Conservation (phyloP, 2,888 invertebrate genomes). For the Folsomia manolachei region DNA sequence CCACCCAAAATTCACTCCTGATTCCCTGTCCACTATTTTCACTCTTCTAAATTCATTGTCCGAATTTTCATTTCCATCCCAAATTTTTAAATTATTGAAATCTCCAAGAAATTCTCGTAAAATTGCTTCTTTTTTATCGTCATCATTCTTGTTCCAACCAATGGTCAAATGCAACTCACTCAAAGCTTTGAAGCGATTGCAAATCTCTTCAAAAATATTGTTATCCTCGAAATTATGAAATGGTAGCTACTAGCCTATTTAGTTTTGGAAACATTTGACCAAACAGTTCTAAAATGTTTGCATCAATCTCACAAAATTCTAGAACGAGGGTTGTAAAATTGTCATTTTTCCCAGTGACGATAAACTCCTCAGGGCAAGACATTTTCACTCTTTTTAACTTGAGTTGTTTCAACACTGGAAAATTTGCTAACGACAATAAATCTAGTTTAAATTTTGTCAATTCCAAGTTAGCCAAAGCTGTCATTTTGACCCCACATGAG, state of each 20-base stretch:
- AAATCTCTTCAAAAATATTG: not conserved
- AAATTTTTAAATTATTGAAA: too few relatives aligned
- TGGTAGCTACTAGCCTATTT: not conserved
- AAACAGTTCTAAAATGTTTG: not conserved
- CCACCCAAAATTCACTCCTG: not conserved
- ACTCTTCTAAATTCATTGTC: not conserved
- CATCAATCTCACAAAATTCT: not conserved
- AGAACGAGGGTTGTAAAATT: too few relatives aligned
- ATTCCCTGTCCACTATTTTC: not conserved
- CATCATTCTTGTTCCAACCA: not conserved
- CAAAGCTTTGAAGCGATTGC: not conserved
- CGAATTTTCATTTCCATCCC: not conserved
- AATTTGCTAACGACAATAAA: not conserved
- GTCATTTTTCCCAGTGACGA: too few relatives aligned
- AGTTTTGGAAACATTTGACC: not conserved
- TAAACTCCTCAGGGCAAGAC: too few relatives aligned
- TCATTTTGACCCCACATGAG: conserved; percentile 16
- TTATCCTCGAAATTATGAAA: not conserved
- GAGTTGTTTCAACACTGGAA: not conserved
- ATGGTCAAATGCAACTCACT: not conserved
- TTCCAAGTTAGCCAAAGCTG: conserved; percentile 19
- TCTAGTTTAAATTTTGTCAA: not conserved
- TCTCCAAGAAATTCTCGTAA: too few relatives aligned
- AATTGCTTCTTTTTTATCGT: not conserved
- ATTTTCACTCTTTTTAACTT: not conserved